Evolutionary conservation across 2,797 vertebrate species (phyloP).

Genomic region (Prionace glauca): DNA sequence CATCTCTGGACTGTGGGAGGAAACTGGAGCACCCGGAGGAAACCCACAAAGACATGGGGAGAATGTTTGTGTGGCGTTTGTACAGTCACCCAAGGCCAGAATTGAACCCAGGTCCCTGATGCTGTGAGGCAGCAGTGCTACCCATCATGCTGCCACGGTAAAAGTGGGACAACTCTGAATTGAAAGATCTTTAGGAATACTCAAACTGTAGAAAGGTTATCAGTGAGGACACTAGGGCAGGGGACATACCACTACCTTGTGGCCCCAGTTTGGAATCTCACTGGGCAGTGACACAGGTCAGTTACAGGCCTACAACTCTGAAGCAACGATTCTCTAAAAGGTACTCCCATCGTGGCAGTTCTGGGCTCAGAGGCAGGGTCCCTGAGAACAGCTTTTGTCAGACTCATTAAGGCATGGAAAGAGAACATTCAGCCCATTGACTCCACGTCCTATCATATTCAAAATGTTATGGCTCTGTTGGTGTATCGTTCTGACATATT

Average conservation of each 20-base stretch:
- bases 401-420: background rate
- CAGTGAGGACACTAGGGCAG: background rate
- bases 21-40: too few species aligned
- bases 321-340: background rate
- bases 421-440: too few species aligned
- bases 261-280: background rate
- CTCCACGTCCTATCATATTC: background rate
- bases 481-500: background rate
- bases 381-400: background rate
- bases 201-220: background rate
- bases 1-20: too few species aligned
- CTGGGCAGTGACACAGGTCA: background rate
- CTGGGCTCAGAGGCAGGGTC: background rate
- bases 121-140: too few species aligned
- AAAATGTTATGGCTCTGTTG: background rate
- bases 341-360: conserved; percentile 28
- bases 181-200: background rate
- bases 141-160: too few species aligned
- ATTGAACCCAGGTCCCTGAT: too few species aligned
- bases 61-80: too few species aligned
- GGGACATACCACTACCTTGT: background rate
- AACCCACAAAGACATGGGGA: too few species aligned
- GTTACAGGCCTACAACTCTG: background rate
- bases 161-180: background rate
- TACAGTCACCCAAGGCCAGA: too few species aligned